Conservation (phyloP, 2,113 vertebrate species). For the Indicator maculatus region DNA sequence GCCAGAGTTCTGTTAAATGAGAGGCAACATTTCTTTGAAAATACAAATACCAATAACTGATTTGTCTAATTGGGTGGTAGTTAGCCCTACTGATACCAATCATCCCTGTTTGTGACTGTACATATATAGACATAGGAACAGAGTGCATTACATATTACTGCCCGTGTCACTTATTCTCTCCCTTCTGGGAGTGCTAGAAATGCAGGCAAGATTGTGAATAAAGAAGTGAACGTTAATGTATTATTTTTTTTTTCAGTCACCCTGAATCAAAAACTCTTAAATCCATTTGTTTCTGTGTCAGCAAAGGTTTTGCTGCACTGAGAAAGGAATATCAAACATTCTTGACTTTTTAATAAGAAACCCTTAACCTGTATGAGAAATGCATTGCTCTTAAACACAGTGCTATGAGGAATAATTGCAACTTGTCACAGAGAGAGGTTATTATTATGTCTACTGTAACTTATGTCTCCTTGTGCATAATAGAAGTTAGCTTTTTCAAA, state of each 20-base stretch:
- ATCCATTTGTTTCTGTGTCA: constrained; percentile 34
- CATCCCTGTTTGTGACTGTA: neutral
- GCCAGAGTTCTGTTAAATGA: neutral
- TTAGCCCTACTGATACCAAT: neutral
- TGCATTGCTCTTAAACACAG: neutral
- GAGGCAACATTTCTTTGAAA: neutral
- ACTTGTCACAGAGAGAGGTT: constrained; percentile 52
- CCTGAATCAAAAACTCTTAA: neutral
- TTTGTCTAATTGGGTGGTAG: neutral
- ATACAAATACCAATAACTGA: neutral
- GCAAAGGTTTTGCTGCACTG: constrained; percentile 7
- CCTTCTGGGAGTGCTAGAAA: neutral
- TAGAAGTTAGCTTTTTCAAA: constrained; percentile 53
- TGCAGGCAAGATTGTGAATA: neutral
- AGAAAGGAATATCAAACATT: constrained; percentile 18
- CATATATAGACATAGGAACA: neutral
- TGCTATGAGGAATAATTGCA: constrained; percentile 50
- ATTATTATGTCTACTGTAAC: constrained; percentile 60
- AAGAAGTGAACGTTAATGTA: neutral
- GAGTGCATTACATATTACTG: neutral
- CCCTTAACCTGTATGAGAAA: neutral
- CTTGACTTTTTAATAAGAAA: neutral
- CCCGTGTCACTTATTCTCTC: neutral
- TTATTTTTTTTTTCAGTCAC: neutral
- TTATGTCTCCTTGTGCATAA: constrained; percentile 25